A percentile compares a stretch with the other conserved stretches of the same genome.
These are phyloP conservation scores for Drosophila kepulauana DNA, from an alignment of 1,140 invertebrate species.

Conservation along the genomic window DNA sequence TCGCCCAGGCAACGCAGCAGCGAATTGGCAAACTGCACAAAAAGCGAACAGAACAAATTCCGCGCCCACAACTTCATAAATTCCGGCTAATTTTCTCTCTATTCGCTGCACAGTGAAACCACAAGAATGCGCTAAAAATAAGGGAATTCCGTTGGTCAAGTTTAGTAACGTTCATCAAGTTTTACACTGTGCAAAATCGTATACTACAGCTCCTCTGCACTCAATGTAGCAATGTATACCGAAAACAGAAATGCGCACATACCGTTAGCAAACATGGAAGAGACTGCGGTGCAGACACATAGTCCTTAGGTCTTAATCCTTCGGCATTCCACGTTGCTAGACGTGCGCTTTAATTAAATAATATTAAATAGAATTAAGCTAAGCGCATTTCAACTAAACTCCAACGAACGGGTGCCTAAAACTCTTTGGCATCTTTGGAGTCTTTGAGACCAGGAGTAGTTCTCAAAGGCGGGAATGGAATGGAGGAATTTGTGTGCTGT, in stretches of 20 bases:
- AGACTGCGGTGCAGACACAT: background rate
- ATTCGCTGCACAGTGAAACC: conserved; percentile 25
- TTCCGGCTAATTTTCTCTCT: conserved; percentile 46
- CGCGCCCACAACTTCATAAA: conserved; percentile 47
- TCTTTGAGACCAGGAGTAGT: background rate
- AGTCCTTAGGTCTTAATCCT: background rate
- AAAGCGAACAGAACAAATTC: conserved; percentile 20
- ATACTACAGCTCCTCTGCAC: conserved; percentile 31
- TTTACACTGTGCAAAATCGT: conserved; percentile 50
- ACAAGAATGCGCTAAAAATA: background rate
- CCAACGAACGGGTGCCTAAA: background rate
- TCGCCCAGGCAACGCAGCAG: conserved; percentile 60
- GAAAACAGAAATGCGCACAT: conserved; percentile 77
- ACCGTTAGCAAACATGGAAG: conserved; percentile 59
- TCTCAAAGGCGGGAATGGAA: background rate
- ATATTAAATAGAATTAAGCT: conserved; percentile 65
- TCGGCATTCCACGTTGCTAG: background rate
- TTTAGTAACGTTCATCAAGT: too few species aligned
- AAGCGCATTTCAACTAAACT: conserved; percentile 4
- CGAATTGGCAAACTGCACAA: conserved; percentile 46
- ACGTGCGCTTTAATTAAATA: conserved; percentile 72
- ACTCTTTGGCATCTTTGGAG: background rate
- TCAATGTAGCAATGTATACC: conserved; percentile 44
- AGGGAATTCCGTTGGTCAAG: background rate
- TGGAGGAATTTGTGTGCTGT: conserved; percentile 9